Conservation (phyloP, 2,888 invertebrate species). For the Malthinus flaveolus region DNA sequence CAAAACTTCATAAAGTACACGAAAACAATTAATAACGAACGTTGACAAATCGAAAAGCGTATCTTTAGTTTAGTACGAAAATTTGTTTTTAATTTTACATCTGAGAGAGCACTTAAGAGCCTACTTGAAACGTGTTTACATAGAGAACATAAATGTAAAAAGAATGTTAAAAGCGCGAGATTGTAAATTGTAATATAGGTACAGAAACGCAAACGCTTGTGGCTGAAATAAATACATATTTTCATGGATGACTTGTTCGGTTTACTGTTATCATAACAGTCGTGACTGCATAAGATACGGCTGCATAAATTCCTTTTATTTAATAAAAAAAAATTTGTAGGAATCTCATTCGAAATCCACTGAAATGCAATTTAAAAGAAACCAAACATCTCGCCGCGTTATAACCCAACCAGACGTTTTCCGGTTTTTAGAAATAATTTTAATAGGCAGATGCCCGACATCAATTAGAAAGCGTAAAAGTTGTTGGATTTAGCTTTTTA, state of each 20-base stretch:
- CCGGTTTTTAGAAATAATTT: constrained; percentile 20
- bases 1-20: background rate
- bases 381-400: constrained; percentile 13
- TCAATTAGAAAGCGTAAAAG: constrained; percentile 34
- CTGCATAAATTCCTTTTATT: constrained; percentile 24
- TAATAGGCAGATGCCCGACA: constrained; percentile 30
- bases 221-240: constrained; percentile 36
- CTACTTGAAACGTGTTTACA: constrained; percentile 23
- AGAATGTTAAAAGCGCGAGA: constrained; percentile 20
- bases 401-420: constrained; percentile 1
- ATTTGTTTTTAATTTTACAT: constrained; percentile 16
- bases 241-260: constrained; percentile 37
- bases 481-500: constrained; percentile 23
- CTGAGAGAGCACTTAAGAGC: constrained; percentile 19
- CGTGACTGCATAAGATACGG: constrained; percentile 31
- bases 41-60: constrained; percentile 1
- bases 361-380: constrained; percentile 17
- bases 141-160: constrained; percentile 16
- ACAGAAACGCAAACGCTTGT: constrained; percentile 27
- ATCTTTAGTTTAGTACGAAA: background rate
- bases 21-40: background rate
- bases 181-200: constrained; percentile 22
- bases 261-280: constrained; percentile 37
- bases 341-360: constrained; percentile 16
- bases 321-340: constrained; percentile 16